Conservation (phyloP, 2,797 vertebrate genomes). For the Cercopithecus hamlyni region DNA sequence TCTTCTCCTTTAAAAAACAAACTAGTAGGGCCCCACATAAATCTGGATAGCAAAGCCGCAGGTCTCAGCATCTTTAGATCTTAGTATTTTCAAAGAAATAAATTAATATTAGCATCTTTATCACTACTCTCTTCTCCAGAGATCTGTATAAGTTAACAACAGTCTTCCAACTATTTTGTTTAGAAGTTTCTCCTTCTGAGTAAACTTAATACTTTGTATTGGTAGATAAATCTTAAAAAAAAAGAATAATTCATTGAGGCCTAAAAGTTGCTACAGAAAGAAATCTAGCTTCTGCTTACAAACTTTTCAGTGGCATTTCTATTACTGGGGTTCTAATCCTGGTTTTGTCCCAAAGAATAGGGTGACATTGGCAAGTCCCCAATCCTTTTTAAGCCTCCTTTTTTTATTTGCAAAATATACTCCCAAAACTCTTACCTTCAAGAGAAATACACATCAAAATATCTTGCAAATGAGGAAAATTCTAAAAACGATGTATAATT, state of each 20-base stretch:
- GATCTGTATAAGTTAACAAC: background rate
- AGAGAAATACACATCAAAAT: background rate
- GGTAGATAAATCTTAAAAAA: background rate
- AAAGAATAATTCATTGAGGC: background rate
- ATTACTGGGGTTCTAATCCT: background rate
- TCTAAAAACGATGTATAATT: background rate
- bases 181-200: conserved; percentile 19
- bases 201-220: conserved; percentile 17
- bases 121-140: background rate
- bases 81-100: conserved; percentile 45
- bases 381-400: background rate
- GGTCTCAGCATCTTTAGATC: conserved; percentile 65
- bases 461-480: conserved; percentile 32
- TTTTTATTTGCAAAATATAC: conserved; percentile 28
- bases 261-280: conserved; percentile 25
- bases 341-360: background rate
- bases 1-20: conserved; percentile 65
- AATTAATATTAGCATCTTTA: conserved; percentile 2
- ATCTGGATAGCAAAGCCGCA: conserved; percentile 66
- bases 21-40: conserved; percentile 54
- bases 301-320: background rate
- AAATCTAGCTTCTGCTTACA: conserved; percentile 1
- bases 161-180: conserved; percentile 50
- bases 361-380: background rate
- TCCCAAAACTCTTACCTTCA: background rate